Evolutionary conservation across 1,140 invertebrate genomes (phyloP), one percentile per base, ranked within the genome.

Genomic region (Panagrolaimus sp.): DNA sequence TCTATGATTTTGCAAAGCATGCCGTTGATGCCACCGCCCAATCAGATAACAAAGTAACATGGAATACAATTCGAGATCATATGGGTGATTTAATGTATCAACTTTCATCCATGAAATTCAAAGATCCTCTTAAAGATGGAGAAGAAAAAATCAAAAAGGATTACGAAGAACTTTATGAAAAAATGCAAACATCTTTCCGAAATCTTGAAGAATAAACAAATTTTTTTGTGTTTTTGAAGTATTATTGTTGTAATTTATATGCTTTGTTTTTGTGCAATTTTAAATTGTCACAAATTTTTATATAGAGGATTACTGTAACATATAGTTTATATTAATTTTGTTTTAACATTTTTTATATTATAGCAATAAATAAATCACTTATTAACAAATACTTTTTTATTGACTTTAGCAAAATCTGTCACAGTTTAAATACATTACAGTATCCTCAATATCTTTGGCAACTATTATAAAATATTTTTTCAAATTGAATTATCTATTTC

Each of bases 171-270:
- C 85, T 96, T 26, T 88, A 94, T 71, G 94, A 97, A 86, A 91
- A 93, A 82, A 94, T 96, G 87, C 91, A 94, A 81, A 91, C 92
- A 82, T 91, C 92, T 78, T 99, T 98, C 88, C 90, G 96, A 84
- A 97, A 97, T 87, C 88, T 99, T 83, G 96, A 98, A 88, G 96
- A 98, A 86, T 97, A 95, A 89, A n/a, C n/a, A n/a, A n/a, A n/a
- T n/a, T n/a, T n/a, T n/a, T 69, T 21, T 26, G 15, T 12, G 2
- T 7, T 38, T 4, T 4, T 38, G 7, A 38, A 2, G 32, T 38
- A 38, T 38, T 38, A 38, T 7, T 38, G n/a, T n/a, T n/a, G 32
- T 38, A 38, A 38, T 38, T 38, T 38, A 38, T 38, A 7, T 38
- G 2, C 7, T 38, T 38, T 38, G 7, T 38, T 2, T 38, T 38